These are phyloP conservation scores for Aplysina aerophoba DNA, from an alignment of 37 sponge, comb jelly and placozoan species.

Conservation along the genomic window DNA sequence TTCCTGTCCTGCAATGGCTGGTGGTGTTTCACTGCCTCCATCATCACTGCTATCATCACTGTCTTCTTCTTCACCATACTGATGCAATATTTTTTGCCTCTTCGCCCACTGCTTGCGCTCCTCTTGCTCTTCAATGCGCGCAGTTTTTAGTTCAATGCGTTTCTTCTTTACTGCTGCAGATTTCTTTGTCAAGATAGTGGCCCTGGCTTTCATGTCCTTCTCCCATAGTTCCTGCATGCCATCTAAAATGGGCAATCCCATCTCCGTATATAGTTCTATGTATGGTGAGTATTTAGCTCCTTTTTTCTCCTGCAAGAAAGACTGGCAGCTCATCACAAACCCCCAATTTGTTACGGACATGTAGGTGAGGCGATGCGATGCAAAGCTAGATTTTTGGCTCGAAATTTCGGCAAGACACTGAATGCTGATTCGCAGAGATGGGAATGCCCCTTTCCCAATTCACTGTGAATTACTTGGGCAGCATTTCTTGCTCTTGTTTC, in stretches of 20 bases:
- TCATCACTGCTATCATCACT: neutral
- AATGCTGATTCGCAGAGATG: neutral
- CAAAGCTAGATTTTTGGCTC: neutral
- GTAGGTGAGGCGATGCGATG: neutral
- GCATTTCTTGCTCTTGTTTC: neutral
- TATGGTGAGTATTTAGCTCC: neutral
- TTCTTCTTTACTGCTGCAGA: neutral
- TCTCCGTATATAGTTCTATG: neutral
- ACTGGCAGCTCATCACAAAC: too few relatives aligned
- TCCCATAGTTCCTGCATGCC: neutral
- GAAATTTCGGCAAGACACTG: neutral
- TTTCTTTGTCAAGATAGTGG: neutral
- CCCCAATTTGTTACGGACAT: conserved; percentile 1
- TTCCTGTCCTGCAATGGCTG: neutral
- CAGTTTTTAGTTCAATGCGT: neutral
- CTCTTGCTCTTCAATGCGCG: neutral
- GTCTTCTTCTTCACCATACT: neutral
- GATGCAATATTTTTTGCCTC: neutral
- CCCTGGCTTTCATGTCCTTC: neutral
- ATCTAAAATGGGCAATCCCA: neutral
- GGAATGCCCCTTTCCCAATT: neutral
- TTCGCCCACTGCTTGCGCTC: neutral
- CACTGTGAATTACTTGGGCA: neutral
- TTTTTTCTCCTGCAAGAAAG: neutral
- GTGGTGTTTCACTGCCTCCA: neutral